Percentiles rank a stretch among this genome's conserved stretches.
Conservation (phyloP, 2,113 vertebrate genomes). For the Myodes glareolus region DNA sequence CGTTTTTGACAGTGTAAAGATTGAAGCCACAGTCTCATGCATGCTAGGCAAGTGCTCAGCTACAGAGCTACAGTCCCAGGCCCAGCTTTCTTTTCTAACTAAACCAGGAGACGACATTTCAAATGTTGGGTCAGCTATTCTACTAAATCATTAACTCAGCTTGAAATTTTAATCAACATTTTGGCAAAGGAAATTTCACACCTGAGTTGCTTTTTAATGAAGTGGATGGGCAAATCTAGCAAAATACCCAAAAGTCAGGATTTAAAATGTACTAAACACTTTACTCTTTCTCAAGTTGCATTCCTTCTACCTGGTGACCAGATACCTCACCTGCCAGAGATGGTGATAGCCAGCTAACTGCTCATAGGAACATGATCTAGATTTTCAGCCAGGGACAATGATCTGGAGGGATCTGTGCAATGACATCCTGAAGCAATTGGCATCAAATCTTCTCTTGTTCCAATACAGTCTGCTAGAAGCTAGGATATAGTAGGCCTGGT, state of each 20-base stretch:
- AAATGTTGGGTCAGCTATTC: conserved; percentile 21
- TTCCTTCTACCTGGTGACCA: neutral
- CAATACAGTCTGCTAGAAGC: neutral
- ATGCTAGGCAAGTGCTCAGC: neutral
- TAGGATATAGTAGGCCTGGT: neutral
- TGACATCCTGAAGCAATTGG: neutral
- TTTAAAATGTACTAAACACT: neutral
- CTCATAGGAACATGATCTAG: neutral
- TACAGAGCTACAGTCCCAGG: neutral
- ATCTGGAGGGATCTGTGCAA: neutral
- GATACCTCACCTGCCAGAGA: neutral
- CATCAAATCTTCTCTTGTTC: neutral
- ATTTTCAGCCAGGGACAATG: neutral
- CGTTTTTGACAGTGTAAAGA: neutral
- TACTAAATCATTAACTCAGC: conserved; percentile 64
- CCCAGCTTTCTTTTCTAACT: neutral
- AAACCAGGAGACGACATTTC: neutral
- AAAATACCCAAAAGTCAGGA: conserved; percentile 38
- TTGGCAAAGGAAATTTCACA: conserved; percentile 61
- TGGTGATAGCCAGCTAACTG: neutral
- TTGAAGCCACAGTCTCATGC: neutral
- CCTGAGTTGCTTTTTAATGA: conserved; percentile 65
- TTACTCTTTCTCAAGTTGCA: neutral
- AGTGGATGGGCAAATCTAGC: conserved; percentile 12
- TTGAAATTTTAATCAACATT: conserved; percentile 62